phyloP scores from a whole-genome alignment of 2,888 invertebrate species.

The Cryptus armator region DNA sequence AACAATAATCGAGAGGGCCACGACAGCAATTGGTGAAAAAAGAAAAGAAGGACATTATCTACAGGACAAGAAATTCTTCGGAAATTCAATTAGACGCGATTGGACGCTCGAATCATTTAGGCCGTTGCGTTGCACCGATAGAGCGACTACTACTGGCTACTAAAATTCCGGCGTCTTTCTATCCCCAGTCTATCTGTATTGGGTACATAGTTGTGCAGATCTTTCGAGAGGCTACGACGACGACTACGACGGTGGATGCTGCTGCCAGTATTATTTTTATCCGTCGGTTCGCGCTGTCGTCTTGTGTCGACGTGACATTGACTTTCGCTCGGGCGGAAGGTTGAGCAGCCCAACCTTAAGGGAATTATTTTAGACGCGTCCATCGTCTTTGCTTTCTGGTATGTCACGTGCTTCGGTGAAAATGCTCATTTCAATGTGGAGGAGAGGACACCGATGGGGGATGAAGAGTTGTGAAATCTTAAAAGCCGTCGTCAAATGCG shows the following conservation, averaged over 20 bases:
- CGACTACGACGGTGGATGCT: slow-evolving; percentile 34
- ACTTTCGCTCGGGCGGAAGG: slow-evolving; percentile 70
- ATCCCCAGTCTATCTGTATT: slow-evolving; percentile 15
- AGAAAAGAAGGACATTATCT: slow-evolving; percentile 49
- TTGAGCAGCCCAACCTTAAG: slow-evolving; percentile 21
- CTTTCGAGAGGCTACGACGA: slow-evolving; percentile 27
- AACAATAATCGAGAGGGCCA: slow-evolving; percentile 53
- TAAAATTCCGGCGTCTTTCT: slow-evolving; percentile 44
- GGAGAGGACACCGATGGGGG: not conserved
- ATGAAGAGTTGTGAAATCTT: slow-evolving; percentile 10
- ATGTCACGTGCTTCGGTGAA: not conserved
- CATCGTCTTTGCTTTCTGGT: not conserved
- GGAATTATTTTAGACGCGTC: slow-evolving; percentile 5
- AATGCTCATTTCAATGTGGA: slow-evolving; percentile 30
- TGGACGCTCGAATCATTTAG: slow-evolving; percentile 32
- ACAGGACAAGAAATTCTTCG: not conserved
- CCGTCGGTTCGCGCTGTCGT: slow-evolving; percentile 44
- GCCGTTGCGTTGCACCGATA: not conserved
- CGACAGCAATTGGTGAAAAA: slow-evolving; percentile 63
- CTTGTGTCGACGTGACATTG: slow-evolving; percentile 74
- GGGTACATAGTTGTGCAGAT: slow-evolving; percentile 8
- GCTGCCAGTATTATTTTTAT: slow-evolving; percentile 79
- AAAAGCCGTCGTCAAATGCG: slow-evolving; percentile 46
- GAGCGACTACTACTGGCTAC: slow-evolving; percentile 25
- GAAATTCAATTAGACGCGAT: slow-evolving; percentile 40